Evolutionary conservation across 1,140 invertebrate genomes (phyloP).

Genomic region (Drosophila pruinosa): DNA sequence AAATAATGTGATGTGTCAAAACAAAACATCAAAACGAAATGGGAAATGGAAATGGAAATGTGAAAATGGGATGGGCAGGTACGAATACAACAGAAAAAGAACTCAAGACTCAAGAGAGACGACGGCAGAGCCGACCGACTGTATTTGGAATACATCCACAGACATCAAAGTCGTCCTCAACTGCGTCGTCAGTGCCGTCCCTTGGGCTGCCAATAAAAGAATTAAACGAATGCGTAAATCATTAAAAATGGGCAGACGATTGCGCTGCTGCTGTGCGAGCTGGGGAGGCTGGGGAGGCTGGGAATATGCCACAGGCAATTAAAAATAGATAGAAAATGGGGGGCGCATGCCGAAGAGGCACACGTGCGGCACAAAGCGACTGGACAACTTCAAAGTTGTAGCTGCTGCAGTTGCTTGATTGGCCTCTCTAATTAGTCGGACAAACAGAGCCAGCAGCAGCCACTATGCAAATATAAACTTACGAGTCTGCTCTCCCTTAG

Average conservation of each 20-base stretch:
- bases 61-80: not conserved
- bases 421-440: not conserved
- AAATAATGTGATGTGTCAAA: constrained; percentile 78
- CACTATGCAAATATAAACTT: constrained; percentile 35
- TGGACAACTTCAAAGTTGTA: constrained; percentile 36
- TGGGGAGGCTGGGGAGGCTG: constrained; percentile 30
- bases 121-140: constrained; percentile 4
- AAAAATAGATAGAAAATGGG: constrained; percentile 54
- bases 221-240: constrained; percentile 73
- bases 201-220: constrained; percentile 72
- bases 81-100: constrained; percentile 3
- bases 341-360: not conserved
- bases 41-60: not conserved
- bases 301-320: constrained; percentile 59
- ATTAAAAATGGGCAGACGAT: constrained; percentile 57
- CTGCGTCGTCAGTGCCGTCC: constrained; percentile 29
- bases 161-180: constrained; percentile 59
- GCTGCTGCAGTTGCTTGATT: not conserved
- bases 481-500: not conserved
- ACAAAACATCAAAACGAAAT: constrained; percentile 73
- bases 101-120: constrained; percentile 10
- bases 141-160: constrained; percentile 20
- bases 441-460: not conserved
- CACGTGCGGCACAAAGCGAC: constrained; percentile 26
- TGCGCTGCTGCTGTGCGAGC: constrained; percentile 2